Percentiles rank a stretch among this genome's conserved stretches.
phyloP scores from a whole-genome alignment of 2,888 invertebrate species.

The Ochlodes sylvanus region DNA sequence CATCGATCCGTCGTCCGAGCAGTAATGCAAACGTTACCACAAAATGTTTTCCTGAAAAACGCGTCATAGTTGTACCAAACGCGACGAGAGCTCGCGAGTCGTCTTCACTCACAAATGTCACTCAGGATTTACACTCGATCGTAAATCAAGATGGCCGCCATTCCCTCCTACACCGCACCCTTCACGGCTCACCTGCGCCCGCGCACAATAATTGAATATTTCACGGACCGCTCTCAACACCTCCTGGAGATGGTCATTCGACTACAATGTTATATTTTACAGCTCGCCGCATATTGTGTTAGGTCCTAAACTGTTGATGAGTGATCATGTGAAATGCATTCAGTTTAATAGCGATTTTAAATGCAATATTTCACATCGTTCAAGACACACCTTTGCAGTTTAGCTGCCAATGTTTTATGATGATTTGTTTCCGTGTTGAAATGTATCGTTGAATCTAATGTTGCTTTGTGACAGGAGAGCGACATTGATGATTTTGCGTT shows the following conservation, averaged over 20 bases:
- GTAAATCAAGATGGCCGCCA: conserved; percentile 83
- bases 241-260: conserved; percentile 66
- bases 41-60: conserved; percentile 68
- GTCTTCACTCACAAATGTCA: conserved; percentile 80
- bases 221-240: conserved; percentile 82
- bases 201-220: conserved; percentile 84
- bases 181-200: conserved; percentile 71
- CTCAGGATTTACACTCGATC: conserved; percentile 79
- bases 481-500: conserved; percentile 55
- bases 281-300: conserved; percentile 77
- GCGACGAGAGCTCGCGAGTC: conserved; percentile 56
- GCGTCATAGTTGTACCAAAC: conserved; percentile 62
- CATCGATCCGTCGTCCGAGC: conserved; percentile 43
- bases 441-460: conserved; percentile 55
- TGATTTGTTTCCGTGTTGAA: conserved; percentile 82
- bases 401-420: conserved; percentile 78
- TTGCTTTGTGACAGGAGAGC: conserved; percentile 58
- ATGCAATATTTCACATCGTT: conserved; percentile 82
- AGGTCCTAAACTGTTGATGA: conserved; percentile 83
- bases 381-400: conserved; percentile 71
- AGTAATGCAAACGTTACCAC: conserved; percentile 57
- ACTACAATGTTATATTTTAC: conserved; percentile 82
- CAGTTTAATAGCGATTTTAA: conserved; percentile 81
- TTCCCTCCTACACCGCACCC: conserved; percentile 54
- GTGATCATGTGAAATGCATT: conserved; percentile 80